Conservation (phyloP, 1,140 invertebrate genomes). For the Diabrotica undecimpunctata region DNA sequence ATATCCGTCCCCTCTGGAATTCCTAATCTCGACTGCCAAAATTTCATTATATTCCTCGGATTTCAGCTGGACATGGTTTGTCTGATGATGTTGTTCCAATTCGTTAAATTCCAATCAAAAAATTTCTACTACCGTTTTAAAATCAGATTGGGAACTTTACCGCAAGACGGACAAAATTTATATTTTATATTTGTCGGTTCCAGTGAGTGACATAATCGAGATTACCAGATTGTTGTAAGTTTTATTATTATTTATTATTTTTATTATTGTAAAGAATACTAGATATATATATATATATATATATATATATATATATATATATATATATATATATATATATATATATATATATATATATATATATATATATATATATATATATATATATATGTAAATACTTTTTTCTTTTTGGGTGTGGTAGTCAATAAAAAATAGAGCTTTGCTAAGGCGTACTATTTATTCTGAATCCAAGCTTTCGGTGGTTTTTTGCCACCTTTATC, state of each 20-base stretch:
- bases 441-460: too few species aligned
- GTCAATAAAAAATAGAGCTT: too few species aligned
- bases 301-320: too few species aligned
- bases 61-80: slow-evolving; percentile 36
- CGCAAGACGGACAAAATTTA: neutral
- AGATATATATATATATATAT: too few species aligned
- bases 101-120: slow-evolving; percentile 37
- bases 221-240: neutral
- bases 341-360: too few species aligned
- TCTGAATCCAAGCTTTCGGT: too few species aligned
- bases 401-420: too few species aligned
- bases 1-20: slow-evolving; percentile 32
- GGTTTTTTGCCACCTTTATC: too few species aligned
- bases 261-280: neutral
- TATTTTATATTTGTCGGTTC: neutral
- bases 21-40: slow-evolving; percentile 34
- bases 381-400: too few species aligned
- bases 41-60: slow-evolving; percentile 33
- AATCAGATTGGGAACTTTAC: neutral
- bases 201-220: neutral
- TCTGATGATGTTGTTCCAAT: slow-evolving; percentile 36
- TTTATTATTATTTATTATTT: neutral
- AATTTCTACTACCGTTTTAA: slow-evolving; percentile 13
- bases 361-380: too few species aligned
- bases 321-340: too few species aligned